phyloP scores from a whole-genome alignment of 1,140 invertebrate genomes.

The Myzus persicae region DNA sequence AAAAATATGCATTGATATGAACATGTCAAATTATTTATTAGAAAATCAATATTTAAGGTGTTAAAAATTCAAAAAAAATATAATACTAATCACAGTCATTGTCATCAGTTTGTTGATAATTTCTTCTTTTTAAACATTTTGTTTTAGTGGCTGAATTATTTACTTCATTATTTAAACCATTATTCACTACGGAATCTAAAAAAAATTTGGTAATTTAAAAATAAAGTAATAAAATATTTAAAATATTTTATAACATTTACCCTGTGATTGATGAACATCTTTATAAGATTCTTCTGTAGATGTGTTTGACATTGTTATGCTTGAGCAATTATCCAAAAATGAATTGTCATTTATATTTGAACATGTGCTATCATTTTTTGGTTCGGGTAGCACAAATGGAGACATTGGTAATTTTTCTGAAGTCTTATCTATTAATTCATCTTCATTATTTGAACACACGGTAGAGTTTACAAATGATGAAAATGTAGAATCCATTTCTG shows the following conservation, averaged over 20 bases:
- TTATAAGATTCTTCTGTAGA: background rate
- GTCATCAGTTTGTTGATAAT: slow-evolving; percentile 32
- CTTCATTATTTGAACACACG: slow-evolving; percentile 3
- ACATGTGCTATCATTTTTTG: slow-evolving; percentile 2
- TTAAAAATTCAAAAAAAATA: background rate
- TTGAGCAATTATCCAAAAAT: slow-evolving; percentile 10
- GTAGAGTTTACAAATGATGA: slow-evolving; percentile 39
- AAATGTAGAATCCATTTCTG: slow-evolving; percentile 25
- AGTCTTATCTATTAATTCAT: background rate
- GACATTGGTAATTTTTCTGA: background rate
- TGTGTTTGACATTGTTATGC: background rate
- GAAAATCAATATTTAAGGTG: background rate
- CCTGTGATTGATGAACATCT: background rate
- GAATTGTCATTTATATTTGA: background rate
- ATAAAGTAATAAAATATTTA: background rate
- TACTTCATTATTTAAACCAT: background rate
- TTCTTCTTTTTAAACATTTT: slow-evolving; percentile 43
- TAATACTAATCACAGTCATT: slow-evolving; percentile 19
- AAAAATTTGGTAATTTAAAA: background rate
- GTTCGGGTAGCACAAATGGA: slow-evolving; percentile 22
- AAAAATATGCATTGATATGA: too few species aligned
- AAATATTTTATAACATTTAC: background rate
- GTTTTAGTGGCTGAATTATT: slow-evolving; percentile 2
- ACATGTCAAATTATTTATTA: background rate
- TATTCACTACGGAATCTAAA: background rate